phyloP scores from a whole-genome alignment of 1,140 invertebrate genomes.

The Temnothorax curvispinosus region DNA sequence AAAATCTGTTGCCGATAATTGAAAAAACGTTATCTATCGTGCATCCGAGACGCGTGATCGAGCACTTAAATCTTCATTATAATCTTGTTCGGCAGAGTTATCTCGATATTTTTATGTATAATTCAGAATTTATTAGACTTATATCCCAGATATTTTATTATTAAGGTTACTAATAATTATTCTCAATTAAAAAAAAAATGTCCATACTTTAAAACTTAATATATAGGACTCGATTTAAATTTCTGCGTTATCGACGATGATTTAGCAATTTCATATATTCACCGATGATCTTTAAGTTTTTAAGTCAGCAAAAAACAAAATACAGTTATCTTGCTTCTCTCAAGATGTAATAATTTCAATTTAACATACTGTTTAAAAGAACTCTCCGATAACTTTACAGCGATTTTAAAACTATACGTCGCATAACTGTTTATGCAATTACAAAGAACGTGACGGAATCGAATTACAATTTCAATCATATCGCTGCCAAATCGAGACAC shows the following conservation, averaged over 20 bases:
- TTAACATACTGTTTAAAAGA: not conserved
- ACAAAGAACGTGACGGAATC: not conserved
- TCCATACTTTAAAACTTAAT: not conserved
- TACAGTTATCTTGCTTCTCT: not conserved
- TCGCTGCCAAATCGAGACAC: not conserved
- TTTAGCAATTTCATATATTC: not conserved
- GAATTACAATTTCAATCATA: not conserved
- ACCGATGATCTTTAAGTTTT: not conserved
- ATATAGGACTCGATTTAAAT: not conserved
- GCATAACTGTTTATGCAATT: not conserved
- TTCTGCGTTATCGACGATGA: not conserved
- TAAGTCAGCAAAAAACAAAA: not conserved
- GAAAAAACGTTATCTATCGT: not conserved
- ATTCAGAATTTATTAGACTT: not conserved
- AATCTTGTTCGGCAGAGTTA: not conserved
- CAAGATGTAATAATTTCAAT: not conserved
- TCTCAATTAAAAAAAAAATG: not conserved
- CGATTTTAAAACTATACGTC: not conserved
- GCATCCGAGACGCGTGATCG: not conserved
- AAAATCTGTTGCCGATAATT: conserved; percentile 8
- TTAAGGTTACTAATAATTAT: not conserved
- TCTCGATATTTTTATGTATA: not conserved
- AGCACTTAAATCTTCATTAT: not conserved
- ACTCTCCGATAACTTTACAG: not conserved
- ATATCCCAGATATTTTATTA: not conserved